phyloP scores from a whole-genome alignment of 2,888 invertebrate species.

The Hipparchia sbordonii region DNA sequence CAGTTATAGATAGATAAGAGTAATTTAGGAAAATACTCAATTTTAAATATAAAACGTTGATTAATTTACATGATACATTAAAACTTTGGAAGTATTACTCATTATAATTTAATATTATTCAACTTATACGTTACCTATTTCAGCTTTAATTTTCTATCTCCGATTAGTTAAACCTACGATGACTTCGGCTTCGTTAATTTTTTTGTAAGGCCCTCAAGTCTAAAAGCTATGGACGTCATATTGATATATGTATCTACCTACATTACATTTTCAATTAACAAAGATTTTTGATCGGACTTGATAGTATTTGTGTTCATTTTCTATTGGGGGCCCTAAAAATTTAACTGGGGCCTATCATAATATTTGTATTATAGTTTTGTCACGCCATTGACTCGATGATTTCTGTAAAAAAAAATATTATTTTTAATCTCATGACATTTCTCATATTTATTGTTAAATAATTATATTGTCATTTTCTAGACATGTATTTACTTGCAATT shows the following conservation, averaged over 20 bases:
- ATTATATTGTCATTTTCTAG: too few species aligned
- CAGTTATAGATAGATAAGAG: not conserved
- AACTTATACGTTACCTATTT: not conserved
- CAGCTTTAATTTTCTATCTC: not conserved
- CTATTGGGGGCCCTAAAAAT: not conserved
- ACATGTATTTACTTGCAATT: too few species aligned
- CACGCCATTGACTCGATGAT: not conserved
- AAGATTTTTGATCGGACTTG: not conserved
- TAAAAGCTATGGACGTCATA: not conserved
- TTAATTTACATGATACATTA: not conserved
- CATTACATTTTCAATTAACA: too few species aligned
- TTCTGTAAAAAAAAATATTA: too few species aligned
- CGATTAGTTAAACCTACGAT: not conserved
- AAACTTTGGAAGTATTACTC: slow-evolving; percentile 11
- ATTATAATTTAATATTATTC: not conserved
- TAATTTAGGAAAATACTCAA: not conserved
- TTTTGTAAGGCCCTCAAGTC: not conserved
- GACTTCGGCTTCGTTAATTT: not conserved
- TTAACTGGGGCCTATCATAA: not conserved
- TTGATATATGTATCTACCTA: too few species aligned
- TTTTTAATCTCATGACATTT: too few species aligned
- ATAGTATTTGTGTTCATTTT: not conserved
- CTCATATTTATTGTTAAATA: too few species aligned
- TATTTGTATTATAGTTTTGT: not conserved
- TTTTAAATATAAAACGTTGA: not conserved